Evolutionary conservation across 2,113 vertebrate genomes (phyloP).

Genomic region (Chaetops frenatus): DNA sequence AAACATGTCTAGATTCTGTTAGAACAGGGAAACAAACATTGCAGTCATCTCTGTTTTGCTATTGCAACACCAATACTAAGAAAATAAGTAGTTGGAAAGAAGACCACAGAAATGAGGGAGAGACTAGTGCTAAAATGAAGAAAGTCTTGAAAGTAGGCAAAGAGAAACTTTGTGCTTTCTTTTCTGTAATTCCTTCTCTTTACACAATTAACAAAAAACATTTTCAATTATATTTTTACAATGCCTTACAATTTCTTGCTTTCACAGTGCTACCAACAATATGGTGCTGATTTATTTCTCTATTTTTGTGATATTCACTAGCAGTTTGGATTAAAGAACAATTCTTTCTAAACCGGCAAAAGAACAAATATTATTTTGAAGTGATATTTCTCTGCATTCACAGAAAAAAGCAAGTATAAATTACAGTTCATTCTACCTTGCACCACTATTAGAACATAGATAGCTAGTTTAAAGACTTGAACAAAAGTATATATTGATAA

Average conservation of each 20-base stretch:
- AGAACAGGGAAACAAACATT: not conserved
- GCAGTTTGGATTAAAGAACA: not conserved
- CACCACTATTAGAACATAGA: not conserved
- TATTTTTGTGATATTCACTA: not conserved
- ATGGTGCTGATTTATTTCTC: not conserved
- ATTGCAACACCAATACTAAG: not conserved
- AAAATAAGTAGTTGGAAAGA: not conserved
- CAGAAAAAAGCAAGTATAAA: not conserved
- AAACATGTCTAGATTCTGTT: not conserved
- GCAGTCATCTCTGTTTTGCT: not conserved
- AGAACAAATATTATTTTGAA: not conserved
- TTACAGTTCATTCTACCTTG: not conserved
- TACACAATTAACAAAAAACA: not conserved
- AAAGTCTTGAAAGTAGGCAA: not conserved
- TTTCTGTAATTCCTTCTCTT: not conserved
- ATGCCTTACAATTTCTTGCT: not conserved
- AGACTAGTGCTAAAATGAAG: not conserved
- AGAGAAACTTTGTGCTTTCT: not conserved
- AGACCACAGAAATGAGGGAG: not conserved
- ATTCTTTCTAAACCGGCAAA: not conserved
- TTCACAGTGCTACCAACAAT: not conserved
- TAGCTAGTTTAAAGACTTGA: not conserved
- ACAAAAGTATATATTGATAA: not conserved
- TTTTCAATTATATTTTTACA: not conserved
- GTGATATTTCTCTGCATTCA: not conserved